These are phyloP conservation scores for Morone chrysops DNA, from an alignment of 2,113 vertebrate genomes.

Conservation along the genomic window DNA sequence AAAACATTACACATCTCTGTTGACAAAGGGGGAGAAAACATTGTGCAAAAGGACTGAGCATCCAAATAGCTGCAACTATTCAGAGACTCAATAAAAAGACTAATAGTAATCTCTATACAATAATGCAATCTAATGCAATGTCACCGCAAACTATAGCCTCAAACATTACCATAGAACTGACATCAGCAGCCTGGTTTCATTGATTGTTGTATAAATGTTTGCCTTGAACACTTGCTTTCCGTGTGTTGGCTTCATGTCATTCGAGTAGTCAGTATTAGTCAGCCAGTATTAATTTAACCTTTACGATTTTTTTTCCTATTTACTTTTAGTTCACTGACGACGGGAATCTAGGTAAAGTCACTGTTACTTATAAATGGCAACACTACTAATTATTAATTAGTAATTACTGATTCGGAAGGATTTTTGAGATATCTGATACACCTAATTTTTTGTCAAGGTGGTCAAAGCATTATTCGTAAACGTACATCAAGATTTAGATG, in stretches of 20 bases:
- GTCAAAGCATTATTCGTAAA: background rate
- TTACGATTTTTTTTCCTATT: background rate
- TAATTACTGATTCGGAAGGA: background rate
- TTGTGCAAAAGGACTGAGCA: constrained; percentile 17
- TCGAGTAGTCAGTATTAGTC: background rate
- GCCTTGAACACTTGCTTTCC: background rate
- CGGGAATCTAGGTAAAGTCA: background rate
- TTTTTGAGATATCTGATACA: background rate
- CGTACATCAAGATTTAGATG: background rate
- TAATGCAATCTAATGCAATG: constrained; percentile 17
- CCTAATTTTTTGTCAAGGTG: background rate
- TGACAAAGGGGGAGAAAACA: constrained; percentile 35
- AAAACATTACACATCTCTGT: constrained; percentile 40
- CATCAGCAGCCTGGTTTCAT: background rate
- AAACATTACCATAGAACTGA: background rate
- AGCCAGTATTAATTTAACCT: background rate
- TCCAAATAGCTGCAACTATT: background rate
- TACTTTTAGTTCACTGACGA: background rate
- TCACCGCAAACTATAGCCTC: background rate
- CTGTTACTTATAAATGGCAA: background rate
- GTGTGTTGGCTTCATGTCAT: background rate
- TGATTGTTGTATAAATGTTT: background rate
- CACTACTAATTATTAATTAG: too few relatives aligned
- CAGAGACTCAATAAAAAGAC: background rate
- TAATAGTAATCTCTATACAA: constrained; percentile 1